These are phyloP conservation scores for Drosophila nigrodunni DNA, from an alignment of 1,140 invertebrate genomes.

Conservation along the genomic window DNA sequence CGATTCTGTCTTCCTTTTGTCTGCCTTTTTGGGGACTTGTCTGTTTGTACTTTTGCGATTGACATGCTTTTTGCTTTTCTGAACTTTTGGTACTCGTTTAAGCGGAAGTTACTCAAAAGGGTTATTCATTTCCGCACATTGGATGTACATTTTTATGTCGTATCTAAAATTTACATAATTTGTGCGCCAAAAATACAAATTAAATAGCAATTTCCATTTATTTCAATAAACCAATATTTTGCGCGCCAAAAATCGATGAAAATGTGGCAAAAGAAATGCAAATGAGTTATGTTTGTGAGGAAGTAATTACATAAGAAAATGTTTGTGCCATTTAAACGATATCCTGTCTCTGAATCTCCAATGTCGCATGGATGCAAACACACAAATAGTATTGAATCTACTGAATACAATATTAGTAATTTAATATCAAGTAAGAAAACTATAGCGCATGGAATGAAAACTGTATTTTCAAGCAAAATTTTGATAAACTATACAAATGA, in stretches of 20 bases:
- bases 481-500: no score
- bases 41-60: conserved; percentile 61
- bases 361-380: no score
- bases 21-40: conserved; percentile 45
- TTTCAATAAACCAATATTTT: conserved; percentile 23
- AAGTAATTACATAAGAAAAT: background rate
- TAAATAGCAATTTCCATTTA: conserved; percentile 20
- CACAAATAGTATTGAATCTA: no score
- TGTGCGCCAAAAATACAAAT: conserved; percentile 59
- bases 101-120: conserved; percentile 64
- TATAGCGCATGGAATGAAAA: no score
- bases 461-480: no score
- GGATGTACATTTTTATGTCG: conserved; percentile 6
- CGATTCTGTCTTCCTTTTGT: conserved; percentile 32
- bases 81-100: conserved; percentile 70
- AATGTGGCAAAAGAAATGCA: background rate
- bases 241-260: conserved; percentile 56
- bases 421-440: no score
- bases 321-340: background rate
- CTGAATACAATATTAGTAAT: no score
- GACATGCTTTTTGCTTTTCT: conserved; percentile 79
- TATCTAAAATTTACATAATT: conserved; percentile 63
- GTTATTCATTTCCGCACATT: conserved; percentile 55
- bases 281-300: background rate
- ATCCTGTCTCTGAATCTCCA: background rate